phyloP scores from a whole-genome alignment of 1,140 invertebrate genomes.

The Leptonema lineaticorne region DNA sequence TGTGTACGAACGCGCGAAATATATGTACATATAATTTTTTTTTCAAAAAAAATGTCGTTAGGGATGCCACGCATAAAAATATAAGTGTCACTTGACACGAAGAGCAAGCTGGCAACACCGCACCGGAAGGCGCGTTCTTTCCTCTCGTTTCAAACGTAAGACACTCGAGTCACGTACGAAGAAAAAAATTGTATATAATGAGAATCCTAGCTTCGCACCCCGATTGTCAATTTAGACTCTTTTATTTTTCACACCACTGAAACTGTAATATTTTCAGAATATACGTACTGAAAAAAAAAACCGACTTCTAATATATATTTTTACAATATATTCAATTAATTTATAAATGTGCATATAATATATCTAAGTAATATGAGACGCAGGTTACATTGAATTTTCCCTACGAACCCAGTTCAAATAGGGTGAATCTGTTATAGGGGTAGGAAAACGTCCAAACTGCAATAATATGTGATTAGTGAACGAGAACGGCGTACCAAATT shows the following conservation, averaged over 20 bases:
- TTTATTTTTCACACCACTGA: not conserved
- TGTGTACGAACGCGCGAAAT: not conserved
- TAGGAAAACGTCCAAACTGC: constrained; percentile 2
- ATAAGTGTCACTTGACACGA: constrained; percentile 23
- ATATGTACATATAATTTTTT: too few species aligned
- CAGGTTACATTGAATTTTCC: too few species aligned
- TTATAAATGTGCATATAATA: too few species aligned
- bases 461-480: constrained; percentile 41
- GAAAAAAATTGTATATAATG: constrained; percentile 22
- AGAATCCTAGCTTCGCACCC: constrained; percentile 1
- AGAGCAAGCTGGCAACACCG: constrained; percentile 30
- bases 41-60: too few species aligned
- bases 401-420: too few species aligned
- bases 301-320: not conserved
- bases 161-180: constrained; percentile 16
- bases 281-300: not conserved
- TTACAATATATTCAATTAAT: too few species aligned
- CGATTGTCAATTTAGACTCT: not conserved
- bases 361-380: too few species aligned
- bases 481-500: constrained; percentile 34
- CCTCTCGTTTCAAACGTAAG: constrained; percentile 6
- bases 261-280: not conserved
- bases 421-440: not conserved
- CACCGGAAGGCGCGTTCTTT: not conserved
- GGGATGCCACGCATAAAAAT: constrained; percentile 31